Base-by-base conservation (phyloP, 2,113 vertebrate species). In the Scortum barcoo region DNA sequence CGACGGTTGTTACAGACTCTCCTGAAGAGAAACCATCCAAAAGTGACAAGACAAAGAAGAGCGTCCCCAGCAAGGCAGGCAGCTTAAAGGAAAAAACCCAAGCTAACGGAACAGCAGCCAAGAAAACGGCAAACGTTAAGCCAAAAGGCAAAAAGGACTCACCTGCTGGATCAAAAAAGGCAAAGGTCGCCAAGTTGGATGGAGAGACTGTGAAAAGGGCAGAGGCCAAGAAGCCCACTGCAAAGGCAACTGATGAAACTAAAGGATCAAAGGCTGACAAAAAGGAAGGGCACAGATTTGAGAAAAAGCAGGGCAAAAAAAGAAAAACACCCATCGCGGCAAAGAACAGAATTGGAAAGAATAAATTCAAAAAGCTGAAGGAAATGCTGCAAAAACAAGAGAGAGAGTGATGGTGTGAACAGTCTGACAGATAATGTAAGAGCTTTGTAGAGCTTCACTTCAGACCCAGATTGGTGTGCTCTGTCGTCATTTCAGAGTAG, bases 281-380 rank as follows among this genome's bases (percentile, higher is more conserved):
- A 84, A 94, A 88, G 42, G 82, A 88, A 4, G 77, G 81, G 7
- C 93, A 77, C 70, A 79, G 40, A 50, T 92, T 94, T 85, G 88
- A 94, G 80, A 96, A 96, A 77, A 94, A 94, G 61, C 48, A 73
- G 17, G 80, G 14, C n/a, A 89, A 91, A 72, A 91, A 86, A 7
- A 89, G 12, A 17, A 94, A 85, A 53, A 73, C 68, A 1, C 61
- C 76, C 16, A 67, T 66, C 65, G 91, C 89, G 38, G 81, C 79
- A 30, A 94, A 86, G 44, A 86, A 87, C 5, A 92, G 92, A 85
- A 91, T 94, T 7, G 94, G 93, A 60, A 95, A 94, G 78, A 96
- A 95, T 72, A 94, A 90, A 85, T 95, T 95, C 80, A 92, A 57
- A 28, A 93, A 94, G 81, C 76, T 94, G 85, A 94, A 92, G 86